phyloP scores from a whole-genome alignment of 2,888 invertebrate species.

The Bembecia ichneumoniformis region DNA sequence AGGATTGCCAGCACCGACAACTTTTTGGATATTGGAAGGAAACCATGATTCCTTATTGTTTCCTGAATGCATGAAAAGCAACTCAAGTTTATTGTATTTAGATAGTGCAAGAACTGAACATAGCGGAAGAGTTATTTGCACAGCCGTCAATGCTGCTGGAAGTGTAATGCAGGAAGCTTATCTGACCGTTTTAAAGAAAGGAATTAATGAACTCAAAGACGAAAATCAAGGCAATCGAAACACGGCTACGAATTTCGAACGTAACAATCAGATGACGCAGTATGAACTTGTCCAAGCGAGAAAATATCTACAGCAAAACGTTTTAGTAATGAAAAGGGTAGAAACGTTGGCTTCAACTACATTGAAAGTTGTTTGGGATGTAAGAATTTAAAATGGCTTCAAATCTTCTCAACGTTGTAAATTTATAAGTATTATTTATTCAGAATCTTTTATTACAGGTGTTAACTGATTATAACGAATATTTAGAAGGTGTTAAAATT shows the following conservation, averaged over 20 bases:
- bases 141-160: conserved; percentile 64
- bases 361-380: conserved; percentile 86
- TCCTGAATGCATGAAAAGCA: conserved; percentile 65
- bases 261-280: conserved; percentile 73
- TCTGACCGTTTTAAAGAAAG: conserved; percentile 59
- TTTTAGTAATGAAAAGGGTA: conserved; percentile 79
- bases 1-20: conserved; percentile 93
- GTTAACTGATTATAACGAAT: conserved; percentile 67
- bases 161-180: conserved; percentile 67
- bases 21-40: conserved; percentile 96
- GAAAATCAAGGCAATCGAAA: conserved; percentile 39
- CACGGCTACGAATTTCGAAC: conserved; percentile 43
- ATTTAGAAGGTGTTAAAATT: conserved; percentile 80
- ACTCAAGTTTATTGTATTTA: conserved; percentile 61
- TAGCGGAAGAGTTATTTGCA: conserved; percentile 64
- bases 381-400: conserved; percentile 51
- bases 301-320: conserved; percentile 83
- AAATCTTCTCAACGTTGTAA: not conserved
- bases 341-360: conserved; percentile 82
- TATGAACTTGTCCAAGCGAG: conserved; percentile 85
- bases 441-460: conserved; percentile 35
- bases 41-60: conserved; percentile 77
- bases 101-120: conserved; percentile 57
- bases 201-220: conserved; percentile 49
- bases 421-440: not conserved